Evolutionary conservation across 2,113 vertebrate genomes (phyloP).

Genomic region (Oreochromis aureus): DNA sequence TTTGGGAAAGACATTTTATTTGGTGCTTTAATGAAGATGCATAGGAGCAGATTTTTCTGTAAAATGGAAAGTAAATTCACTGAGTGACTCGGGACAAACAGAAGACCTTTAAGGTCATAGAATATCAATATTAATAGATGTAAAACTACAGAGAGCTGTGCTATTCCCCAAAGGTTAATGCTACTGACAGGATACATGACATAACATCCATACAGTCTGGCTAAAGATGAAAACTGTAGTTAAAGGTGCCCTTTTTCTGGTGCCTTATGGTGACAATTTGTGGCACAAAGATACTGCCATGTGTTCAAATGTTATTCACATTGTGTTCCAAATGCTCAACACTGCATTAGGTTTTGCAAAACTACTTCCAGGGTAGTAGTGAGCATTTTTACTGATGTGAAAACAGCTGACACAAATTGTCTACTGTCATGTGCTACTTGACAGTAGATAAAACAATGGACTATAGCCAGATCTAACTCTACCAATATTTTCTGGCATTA

Average conservation of each 20-base stretch:
- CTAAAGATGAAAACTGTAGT: background rate
- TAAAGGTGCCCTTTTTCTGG: constrained; percentile 2
- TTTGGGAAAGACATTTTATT: constrained; percentile 56
- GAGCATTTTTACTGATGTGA: background rate
- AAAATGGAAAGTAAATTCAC: constrained; percentile 44
- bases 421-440: background rate
- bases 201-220: background rate
- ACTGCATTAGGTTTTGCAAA: background rate
- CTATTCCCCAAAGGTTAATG: constrained; percentile 28
- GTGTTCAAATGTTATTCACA: background rate
- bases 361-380: background rate
- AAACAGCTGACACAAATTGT: background rate
- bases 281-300: background rate
- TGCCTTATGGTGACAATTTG: background rate
- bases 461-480: background rate
- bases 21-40: constrained; percentile 51
- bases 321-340: background rate
- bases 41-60: constrained; percentile 31
- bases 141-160: constrained; percentile 20
- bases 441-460: background rate
- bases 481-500: background rate
- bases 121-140: constrained; percentile 65
- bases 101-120: constrained; percentile 34
- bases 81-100: constrained; percentile 34
- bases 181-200: constrained; percentile 31